Conservation (phyloP, 2,797 vertebrate species). For the Paedocypris micromegethes region DNA sequence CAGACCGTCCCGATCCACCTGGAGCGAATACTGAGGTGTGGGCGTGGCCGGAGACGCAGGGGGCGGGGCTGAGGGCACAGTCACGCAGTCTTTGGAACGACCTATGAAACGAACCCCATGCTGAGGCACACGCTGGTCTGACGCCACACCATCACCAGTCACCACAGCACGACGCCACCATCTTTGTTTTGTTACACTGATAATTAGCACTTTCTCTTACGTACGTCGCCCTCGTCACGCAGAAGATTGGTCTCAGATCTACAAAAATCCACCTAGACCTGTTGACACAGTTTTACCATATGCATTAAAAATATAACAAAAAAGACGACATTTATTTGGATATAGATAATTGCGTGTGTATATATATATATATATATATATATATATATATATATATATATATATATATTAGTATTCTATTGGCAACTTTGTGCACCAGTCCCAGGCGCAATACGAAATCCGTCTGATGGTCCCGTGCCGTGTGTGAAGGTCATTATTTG, state of each 20-base stretch:
- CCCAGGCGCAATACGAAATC: conserved; percentile 77
- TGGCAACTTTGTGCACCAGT: conserved; percentile 95
- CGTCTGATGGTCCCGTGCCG: conserved; percentile 64
- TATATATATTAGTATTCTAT: conserved; percentile 76
- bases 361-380: conserved; percentile 30
- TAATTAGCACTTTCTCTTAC: conserved; percentile 92
- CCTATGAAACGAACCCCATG: conserved; percentile 60
- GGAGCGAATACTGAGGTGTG: too few species aligned
- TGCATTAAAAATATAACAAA: conserved; percentile 78
- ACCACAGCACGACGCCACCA: conserved; percentile 64
- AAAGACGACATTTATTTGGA: conserved; percentile 33
- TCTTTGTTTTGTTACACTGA: conserved; percentile 60
- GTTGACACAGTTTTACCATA: conserved; percentile 95
- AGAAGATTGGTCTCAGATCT: conserved; percentile 53
- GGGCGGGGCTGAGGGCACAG: conserved; percentile 25
- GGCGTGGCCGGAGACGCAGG: conserved; percentile 39
- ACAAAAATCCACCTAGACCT: conserved; percentile 70
- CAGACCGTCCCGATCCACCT: too few species aligned
- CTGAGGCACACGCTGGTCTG: conserved; percentile 99
- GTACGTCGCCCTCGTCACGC: conserved; percentile 62
- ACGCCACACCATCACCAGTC: conserved; percentile 69
- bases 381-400: conserved; percentile 49
- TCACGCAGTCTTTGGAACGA: conserved; percentile 58
- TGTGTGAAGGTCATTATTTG: conserved; percentile 75
- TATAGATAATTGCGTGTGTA: conserved; percentile 19